Base-by-base conservation (phyloP, 2,888 invertebrate species). In the Andrena dorsata region DNA sequence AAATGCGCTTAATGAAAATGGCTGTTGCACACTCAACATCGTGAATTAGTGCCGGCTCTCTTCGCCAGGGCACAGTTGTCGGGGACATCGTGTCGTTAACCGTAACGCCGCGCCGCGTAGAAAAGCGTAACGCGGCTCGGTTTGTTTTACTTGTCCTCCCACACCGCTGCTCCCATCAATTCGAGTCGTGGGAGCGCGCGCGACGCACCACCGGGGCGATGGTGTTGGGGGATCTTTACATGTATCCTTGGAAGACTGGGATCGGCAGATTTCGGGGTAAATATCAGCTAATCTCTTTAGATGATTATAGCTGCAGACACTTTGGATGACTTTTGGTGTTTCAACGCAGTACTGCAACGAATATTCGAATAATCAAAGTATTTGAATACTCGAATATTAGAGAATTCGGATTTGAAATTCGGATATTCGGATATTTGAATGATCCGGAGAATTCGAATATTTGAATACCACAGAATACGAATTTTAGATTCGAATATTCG, bases 1-100 rank as follows among this genome's bases (percentile, higher is more conserved):
- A 88, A 91, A 91, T 90, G 88, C 76, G 89, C 89, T 88, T 92
- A 88, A 92, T 92, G 90, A 90, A 92, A 92, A 92, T 89, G 89
- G 84, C 86, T 86, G 85, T 79, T 85, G 86, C 86, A 85, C 86
- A 87, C 85, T 90, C 88, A 85, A 80, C 89, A 86, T 90, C 82
- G 84, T 86, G 86, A 90, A 91, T 90, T 90, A 80, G 78, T 83
- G 69, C 83, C 83, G 73, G 56, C 56, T 51, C 76, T 69, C 60
- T 35, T 77, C 47, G 51, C 60, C 73, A 16, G 41, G 41, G 71
- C 61, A 41, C 66, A 28, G 41, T 65, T 63, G 60, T 70, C 61
- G 63, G 78, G 74, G 79, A 58, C 60, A 56, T 53, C 68, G 61
- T 69, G 65, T 78, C 84, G 76, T 86, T 84, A 80, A 82, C 58